Base-by-base conservation (phyloP, 1,140 invertebrate species). In the Drosophila kikkawai region DNA sequence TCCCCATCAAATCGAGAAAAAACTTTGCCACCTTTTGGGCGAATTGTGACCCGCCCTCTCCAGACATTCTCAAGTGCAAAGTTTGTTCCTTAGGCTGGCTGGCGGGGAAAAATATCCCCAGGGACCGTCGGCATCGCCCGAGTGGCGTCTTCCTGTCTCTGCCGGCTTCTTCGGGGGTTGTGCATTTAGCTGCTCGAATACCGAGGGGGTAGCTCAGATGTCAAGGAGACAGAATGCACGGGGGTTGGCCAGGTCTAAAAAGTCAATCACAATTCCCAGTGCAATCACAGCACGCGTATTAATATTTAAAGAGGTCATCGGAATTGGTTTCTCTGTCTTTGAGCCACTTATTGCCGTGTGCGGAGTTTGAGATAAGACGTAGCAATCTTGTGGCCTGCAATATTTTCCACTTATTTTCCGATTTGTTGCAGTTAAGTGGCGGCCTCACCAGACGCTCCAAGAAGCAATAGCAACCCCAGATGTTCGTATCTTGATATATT, bases 241-340 rank as follows among this genome's bases (percentile, higher is more conserved):
- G 39, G 59, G 70, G 74, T 69, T 47, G 65, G 59, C 59, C 61
- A 60, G 81, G 77, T 90, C 85, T 84, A 88, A 85, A 91, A 90
- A 90, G 85, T 91, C 85, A 90, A 90, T 90, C 85, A 91, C 86
- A 91, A 90, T 90, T 90, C 85, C 85, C 85, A 90, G 79, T 82
- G 86, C 85, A 90, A 90, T 90, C 85, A 90, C 75, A 79, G 88
- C 67, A 77, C 79, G 85, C 82, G 86, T 82, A 90, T 90, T 90
- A 90, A 90, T 90, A 90, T 90, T 90, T 90, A 90, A 90, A 91
- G 82, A 91, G 85, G 82, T 85, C 85, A 90, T 90, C 85, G 85
- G 76, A 91, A 90, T 91, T 91, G 85, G 59, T 85, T 90, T 74
- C 75, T 39, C 68, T 73, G 70, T 73, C 66, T 73, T 70, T 70